Evolutionary conservation across 2,797 vertebrate species (phyloP).

Genomic region (Sylvia borin): DNA sequence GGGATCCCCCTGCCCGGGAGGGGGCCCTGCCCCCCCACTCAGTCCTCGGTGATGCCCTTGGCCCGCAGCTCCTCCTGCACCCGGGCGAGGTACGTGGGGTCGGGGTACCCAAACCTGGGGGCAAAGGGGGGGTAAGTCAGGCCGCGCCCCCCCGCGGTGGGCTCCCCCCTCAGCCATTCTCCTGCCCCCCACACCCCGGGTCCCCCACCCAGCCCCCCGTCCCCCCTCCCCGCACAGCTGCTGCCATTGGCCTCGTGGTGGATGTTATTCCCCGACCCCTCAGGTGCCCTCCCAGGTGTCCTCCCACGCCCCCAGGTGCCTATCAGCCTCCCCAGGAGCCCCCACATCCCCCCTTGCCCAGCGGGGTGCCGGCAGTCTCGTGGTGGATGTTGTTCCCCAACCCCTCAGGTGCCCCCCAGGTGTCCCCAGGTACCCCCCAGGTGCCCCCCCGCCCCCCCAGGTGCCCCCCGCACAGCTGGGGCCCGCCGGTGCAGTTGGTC

Average conservation of each 20-base stretch:
- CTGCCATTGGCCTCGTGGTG: background rate
- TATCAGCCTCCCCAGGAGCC: too few species aligned
- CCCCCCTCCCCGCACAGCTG: too few species aligned
- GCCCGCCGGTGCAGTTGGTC: slow-evolving; percentile 93
- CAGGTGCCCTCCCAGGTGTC: background rate
- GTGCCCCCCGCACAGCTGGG: slow-evolving; percentile 81
- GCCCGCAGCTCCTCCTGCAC: background rate
- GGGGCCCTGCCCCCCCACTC: background rate
- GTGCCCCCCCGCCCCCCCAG: background rate
- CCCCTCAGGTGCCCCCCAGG: background rate
- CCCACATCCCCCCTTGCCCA: background rate
- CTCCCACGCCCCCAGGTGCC: background rate
- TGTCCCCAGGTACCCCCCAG: too few species aligned
- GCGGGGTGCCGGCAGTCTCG: too few species aligned
- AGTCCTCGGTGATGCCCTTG: slow-evolving; percentile 1
- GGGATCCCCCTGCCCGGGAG: background rate
- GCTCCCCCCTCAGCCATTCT: background rate
- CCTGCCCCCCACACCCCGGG: background rate
- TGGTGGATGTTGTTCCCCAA: too few species aligned
- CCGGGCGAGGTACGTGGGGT: background rate
- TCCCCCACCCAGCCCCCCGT: background rate
- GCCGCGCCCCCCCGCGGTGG: background rate
- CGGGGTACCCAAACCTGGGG: background rate
- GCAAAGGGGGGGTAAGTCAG: background rate
- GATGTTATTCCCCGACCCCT: background rate